Evolutionary conservation across 2,888 invertebrate genomes (phyloP), one percentile per base, ranked within the genome.

Genomic region (Lasioglossum calceatum): DNA sequence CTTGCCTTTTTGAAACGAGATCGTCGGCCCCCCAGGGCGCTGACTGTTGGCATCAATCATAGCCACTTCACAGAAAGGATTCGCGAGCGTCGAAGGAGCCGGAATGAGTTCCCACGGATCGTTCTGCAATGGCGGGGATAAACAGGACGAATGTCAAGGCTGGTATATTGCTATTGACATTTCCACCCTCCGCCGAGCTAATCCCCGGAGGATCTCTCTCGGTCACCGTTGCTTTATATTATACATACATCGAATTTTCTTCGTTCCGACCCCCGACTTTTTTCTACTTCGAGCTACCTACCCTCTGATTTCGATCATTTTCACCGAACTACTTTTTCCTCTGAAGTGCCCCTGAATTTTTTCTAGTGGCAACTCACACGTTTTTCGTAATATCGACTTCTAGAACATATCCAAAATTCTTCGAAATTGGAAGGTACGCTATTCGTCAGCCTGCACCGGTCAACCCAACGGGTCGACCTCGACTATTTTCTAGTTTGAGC

Each of bases 21-120:
- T 87, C 89, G 79, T 82, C 76, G 84, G 81, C 77, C 84, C 87
- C 89, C 87, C 74, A 75, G 78, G 84, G 90, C 74, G 88, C 70
- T 85, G 78, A 72, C 81, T 88, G 86, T 84, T 81, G 54, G 61
- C 84, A 77, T 77, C 83, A 82, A 89, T 87, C 86, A 89, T 44
- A 36, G 64, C 77, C 58, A 64, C 81, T 87, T 79, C 82, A 71
- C 50, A 50, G 77, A 42, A 75, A 81, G 74, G 77, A 71, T 50
- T 71, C 64, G 32, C 10, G 39, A 54, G 7, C 42, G 32, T 27
- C 58, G 64, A 73, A 70, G 32, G 77, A 76, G 58, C 78, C 54
- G 75, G 78, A 84, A 84, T 84, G 79, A 81, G 77, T 85, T 76
- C 81, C 76, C 73, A 79, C 81, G 83, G 85, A 83, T 86, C 72